Percentiles rank a stretch among this genome's conserved stretches.
Conservation (phyloP, 2,113 vertebrate genomes). For the Fulica atra region DNA sequence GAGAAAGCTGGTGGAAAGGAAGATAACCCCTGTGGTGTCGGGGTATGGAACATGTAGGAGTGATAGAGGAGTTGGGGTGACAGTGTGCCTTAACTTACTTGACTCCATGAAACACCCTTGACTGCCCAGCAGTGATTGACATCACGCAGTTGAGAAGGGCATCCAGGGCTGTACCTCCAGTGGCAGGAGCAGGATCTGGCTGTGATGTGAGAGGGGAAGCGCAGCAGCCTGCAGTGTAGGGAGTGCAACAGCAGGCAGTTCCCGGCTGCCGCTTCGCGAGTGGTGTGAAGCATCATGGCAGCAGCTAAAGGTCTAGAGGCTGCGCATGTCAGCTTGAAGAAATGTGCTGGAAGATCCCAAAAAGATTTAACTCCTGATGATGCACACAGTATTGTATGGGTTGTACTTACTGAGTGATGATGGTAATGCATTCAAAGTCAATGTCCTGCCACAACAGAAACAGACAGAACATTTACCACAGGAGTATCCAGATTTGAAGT, state of each 20-base stretch:
- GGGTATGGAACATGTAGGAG: neutral
- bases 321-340: neutral
- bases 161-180: neutral
- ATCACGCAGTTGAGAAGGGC: neutral
- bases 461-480: neutral
- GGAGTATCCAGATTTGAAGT: neutral
- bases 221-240: neutral
- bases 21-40: neutral
- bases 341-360: neutral
- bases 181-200: neutral
- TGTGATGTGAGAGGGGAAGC: neutral
- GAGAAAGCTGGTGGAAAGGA: neutral
- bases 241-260: neutral
- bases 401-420: neutral
- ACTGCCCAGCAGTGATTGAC: neutral
- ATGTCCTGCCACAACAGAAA: neutral
- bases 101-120: neutral
- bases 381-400: neutral
- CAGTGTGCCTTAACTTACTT: neutral
- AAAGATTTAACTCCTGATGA: neutral
- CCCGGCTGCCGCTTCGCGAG: neutral
- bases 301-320: neutral
- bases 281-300: fast-evolving
- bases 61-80: neutral
- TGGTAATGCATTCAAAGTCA: neutral